Evolutionary conservation across 2,888 invertebrate genomes (phyloP), one percentile per base, ranked within the genome.

Genomic region (Portevinia maculata): DNA sequence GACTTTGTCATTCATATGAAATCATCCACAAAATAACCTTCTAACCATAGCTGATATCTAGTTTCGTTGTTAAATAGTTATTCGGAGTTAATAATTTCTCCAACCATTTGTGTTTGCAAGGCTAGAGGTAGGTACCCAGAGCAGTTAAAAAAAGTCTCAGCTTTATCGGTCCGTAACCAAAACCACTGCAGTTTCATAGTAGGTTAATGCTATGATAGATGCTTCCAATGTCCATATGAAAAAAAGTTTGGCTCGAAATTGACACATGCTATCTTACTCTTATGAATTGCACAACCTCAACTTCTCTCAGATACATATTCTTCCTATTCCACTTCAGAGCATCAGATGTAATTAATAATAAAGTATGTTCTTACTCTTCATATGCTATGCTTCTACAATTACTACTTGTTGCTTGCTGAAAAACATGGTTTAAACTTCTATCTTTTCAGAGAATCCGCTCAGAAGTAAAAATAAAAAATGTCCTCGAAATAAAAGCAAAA

Each of bases 401-500:
- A n/a, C 41, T 13, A 48, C 65, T 65, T 74, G 74, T 74, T 74
- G 74, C 65, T 50, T 8, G 21, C 5, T 13, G 50, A 32, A 15
- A 34, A 1, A 5, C 21, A 34, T 34, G 24, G 24, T 64, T 57
- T 30, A n/a, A 39, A 55, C n/a, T 9, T 19, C 9, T 34, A 21
- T 52, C 32, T 7, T 19, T 7, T 32, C 30, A 17, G 21, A 24
- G 39, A 64, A 74, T 53, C 37, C 39, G 28, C 39, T 65, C 21
- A 46, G n/a, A 7, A 39, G 24, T 15, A 32, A 44, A 21, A 19
- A 24, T 15, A 15, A 15, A 44, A 69, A 70, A 39, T 39, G 67
- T 62, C 48, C 50, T 75, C 32, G 46, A 57, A 71, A 44, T 59
- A 71, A 81, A 81, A 71, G 81, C 65, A 70, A 76, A 81, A 70